Base-by-base conservation (phyloP, 2,113 vertebrate genomes). In the Dasyornis broadbenti region DNA sequence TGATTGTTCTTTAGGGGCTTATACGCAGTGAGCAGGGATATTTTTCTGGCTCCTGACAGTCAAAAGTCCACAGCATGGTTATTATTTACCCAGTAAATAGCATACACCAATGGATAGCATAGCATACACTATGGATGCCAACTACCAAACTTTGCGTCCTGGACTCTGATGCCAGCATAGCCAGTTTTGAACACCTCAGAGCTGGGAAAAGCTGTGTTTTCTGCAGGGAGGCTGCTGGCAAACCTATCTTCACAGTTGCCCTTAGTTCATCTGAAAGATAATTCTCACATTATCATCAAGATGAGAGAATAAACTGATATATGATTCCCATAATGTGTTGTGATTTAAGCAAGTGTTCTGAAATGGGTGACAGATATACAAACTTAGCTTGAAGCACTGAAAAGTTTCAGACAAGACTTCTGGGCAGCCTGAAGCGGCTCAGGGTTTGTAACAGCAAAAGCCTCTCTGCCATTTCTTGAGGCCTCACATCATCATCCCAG, bases 401-500 rank as follows among this genome's bases (percentile, higher is more conserved):
- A 56, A 61, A 27, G n/a, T 79, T 89, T 56, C 31, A 44, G 26
- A 17, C 7, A 7, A 61, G 42, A 23, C 33, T 52, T 31, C 13
- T 28, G 40, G 26, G 57, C 42, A 69, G 27, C 35, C 49, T 64
- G 35, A 27, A 54, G 39, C 54, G 26, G 57, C 26, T 42, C 7
- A 5, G 19, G 1, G 15, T 50, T 78, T 15, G 13, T 54, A 17
- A 4, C 49, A 52, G 66, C 44, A 50, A 45, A 61, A 65, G 45
- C 27, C 31, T 5, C 44, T 71, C 56, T 35, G 66, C 39, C 18
- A 1, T 16, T 28, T 12, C 26, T 20, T 18, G 85, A 63, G 49
- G 18, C 23, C 35, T 82, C 47, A 33, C 1, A 0, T 30, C 27
- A 3, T 17, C 4, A 1, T 39, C 15, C 13, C 0, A 0, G 7